Evolutionary conservation across 2,113 vertebrate species (phyloP), one percentile per base, ranked within the genome.

Genomic region (Cyprinodon tularosa): DNA sequence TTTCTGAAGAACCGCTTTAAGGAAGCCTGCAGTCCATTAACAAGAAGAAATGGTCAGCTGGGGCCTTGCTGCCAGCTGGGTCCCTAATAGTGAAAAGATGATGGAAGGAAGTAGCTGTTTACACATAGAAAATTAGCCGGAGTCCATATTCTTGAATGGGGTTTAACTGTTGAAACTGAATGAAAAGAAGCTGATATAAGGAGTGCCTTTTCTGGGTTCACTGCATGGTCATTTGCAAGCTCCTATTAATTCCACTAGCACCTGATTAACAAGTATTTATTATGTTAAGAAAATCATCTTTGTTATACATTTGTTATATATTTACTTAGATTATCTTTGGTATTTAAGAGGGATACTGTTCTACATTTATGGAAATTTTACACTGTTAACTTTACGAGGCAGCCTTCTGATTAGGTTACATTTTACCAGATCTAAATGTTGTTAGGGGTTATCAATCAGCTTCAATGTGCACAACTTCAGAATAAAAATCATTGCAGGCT

Each of bases 401-500:
- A 39, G 73, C 62, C 10, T 29, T 15, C 39, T 68, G 42, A 76
- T 77, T 77, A 84, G 59, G 57, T 64, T 81, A 14, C n/a, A 74
- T 63, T 65, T 66, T n/a, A 66, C 82, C 44, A 37, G 62, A 65
- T 83, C 64, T 68, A 42, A 83, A 82, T 40, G 70, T 72, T 69
- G 36, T 20, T 59, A 4, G 79, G 50, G 70, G 62, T 64, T 77
- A 69, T 69, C 40, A 62, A 74, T 86, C 80, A 87, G 82, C 79
- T 62, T 76, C 70, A 57, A 68, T 86, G 59, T 80, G 67, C 71
- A 77, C 84, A 85, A 80, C 82, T 73, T 64, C 57, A 77, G 81
- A 63, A 84, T 88, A 88, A 22, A 83, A 88, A 81, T 88, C 72
- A 77, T 82, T 86, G 74, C 80, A 82, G 84, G 73, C 70, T 36